phyloP scores from a whole-genome alignment of 2,888 invertebrate species.

The Acleris emargana region DNA sequence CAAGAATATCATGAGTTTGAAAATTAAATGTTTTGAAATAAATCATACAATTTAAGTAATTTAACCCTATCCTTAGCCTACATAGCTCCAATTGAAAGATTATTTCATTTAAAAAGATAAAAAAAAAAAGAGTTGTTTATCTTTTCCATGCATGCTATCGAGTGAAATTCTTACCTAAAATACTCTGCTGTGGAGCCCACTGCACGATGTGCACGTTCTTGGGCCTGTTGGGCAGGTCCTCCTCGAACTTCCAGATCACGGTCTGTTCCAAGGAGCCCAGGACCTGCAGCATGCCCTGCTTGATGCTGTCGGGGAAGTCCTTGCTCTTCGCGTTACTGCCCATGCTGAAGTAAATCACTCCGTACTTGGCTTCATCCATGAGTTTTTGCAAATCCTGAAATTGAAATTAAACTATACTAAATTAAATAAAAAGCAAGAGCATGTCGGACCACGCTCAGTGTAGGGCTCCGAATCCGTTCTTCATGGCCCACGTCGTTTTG shows the following conservation, averaged over 20 bases:
- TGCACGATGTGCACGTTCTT: constrained; percentile 54
- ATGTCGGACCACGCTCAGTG: no score
- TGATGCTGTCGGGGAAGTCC: constrained; percentile 55
- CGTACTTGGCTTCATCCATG: constrained; percentile 62
- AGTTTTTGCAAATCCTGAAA: constrained; percentile 59
- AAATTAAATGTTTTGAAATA: no score
- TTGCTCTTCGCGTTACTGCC: constrained; percentile 66
- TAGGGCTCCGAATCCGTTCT: no score
- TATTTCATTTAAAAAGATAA: no score
- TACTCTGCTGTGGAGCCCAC: constrained; percentile 63
- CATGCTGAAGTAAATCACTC: constrained; percentile 74
- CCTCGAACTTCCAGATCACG: constrained; percentile 67
- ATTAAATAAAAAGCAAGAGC: background rate
- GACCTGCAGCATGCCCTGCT: constrained; percentile 52
- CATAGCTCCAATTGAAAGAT: no score
- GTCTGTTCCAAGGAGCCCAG: constrained; percentile 67
- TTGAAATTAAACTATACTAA: no score
- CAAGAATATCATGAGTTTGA: no score
- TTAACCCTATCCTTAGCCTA: no score
- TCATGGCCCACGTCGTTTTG: no score
- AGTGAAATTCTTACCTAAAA: constrained; percentile 49
- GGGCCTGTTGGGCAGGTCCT: constrained; percentile 46
- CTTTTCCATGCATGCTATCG: no score
- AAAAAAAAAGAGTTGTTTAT: no score
- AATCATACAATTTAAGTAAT: no score